A percentile compares a stretch with the other conserved stretches of the same genome.
Evolutionary conservation across 2,797 vertebrate genomes (phyloP).

Genomic region (Tokudaia tokunoshimensis): DNA sequence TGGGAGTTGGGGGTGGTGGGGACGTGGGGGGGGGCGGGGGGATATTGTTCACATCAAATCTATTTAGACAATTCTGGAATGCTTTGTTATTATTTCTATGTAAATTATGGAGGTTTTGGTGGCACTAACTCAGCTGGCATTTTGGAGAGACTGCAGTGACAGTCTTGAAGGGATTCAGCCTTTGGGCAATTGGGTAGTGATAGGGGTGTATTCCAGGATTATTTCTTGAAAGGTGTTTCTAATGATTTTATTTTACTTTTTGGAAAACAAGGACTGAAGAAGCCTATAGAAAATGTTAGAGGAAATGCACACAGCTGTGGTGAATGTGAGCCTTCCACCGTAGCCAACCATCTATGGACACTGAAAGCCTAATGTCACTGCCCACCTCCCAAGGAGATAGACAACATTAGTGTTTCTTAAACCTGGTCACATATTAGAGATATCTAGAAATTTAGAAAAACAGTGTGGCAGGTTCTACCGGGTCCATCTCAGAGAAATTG

Average conservation of each 20-base stretch:
- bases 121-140: neutral
- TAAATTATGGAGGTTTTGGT: neutral
- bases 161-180: neutral
- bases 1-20: neutral
- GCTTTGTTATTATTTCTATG: neutral
- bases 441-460: neutral
- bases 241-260: slow-evolving; percentile 16
- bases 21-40: neutral
- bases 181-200: neutral
- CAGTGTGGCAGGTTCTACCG: neutral
- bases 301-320: neutral
- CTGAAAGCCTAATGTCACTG: neutral
- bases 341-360: neutral
- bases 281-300: neutral
- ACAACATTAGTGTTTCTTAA: neutral
- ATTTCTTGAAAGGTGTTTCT: neutral
- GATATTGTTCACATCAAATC: neutral
- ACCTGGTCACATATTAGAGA: neutral
- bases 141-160: neutral
- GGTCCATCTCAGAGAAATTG: neutral
- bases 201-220: neutral
- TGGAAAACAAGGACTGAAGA: neutral
- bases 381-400: neutral
- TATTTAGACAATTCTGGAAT: neutral
- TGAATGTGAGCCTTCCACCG: neutral